phyloP scores from a whole-genome alignment of 2,113 vertebrate genomes.

The Salvelinus fontinalis region DNA sequence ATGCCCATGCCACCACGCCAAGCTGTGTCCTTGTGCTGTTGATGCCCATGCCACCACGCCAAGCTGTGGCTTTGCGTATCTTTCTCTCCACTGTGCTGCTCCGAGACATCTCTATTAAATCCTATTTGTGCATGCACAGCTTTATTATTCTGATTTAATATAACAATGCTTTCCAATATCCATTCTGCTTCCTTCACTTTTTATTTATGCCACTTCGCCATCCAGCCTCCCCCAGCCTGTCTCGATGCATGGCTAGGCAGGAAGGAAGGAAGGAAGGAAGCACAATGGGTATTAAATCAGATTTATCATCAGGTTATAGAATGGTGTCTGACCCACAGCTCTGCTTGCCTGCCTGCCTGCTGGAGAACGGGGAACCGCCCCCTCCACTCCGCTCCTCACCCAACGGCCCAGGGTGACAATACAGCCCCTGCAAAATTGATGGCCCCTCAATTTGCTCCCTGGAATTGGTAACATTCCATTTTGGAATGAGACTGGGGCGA shows the following conservation, averaged over 20 bases:
- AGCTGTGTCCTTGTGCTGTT: conserved; percentile 52
- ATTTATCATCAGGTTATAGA: conserved; percentile 68
- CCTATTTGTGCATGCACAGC: conserved; percentile 62
- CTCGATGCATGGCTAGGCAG: conserved; percentile 14
- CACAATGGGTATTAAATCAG: conserved; percentile 72
- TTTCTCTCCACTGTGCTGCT: conserved; percentile 11
- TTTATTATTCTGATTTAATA: conserved; percentile 78
- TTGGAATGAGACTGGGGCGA: conserved; percentile 44
- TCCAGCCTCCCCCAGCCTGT: neutral
- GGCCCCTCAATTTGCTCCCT: conserved; percentile 62
- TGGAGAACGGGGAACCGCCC: neutral
- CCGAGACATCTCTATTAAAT: conserved; percentile 67
- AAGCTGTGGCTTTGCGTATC: neutral
- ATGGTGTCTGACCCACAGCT: conserved; percentile 50
- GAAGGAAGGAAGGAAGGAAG: neutral
- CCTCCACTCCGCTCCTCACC: conserved; percentile 37
- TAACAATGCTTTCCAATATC: conserved; percentile 64
- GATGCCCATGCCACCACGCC: neutral
- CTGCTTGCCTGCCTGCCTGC: conserved; percentile 5
- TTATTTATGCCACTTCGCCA: conserved; percentile 59
- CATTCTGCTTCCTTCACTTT: conserved; percentile 66
- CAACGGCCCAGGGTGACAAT: conserved; percentile 50
- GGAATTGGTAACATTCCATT: conserved; percentile 66
- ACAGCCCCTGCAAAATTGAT: conserved; percentile 60
- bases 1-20: neutral